phyloP scores from a whole-genome alignment of 1,140 invertebrate species.

The Anastrepha ludens region DNA sequence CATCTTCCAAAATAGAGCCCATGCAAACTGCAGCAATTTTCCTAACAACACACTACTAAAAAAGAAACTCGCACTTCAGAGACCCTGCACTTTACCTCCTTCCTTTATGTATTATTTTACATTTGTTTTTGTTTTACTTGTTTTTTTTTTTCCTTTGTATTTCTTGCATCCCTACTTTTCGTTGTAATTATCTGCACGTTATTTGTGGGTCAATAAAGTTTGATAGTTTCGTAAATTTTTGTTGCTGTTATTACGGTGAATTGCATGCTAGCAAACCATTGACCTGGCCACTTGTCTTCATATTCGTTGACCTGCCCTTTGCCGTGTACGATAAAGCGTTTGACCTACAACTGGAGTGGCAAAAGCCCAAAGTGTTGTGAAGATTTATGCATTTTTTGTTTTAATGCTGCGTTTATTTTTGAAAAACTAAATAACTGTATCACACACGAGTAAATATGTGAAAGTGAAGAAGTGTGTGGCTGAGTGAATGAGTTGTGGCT shows the following conservation, averaged over 20 bases:
- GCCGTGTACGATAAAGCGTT: neutral
- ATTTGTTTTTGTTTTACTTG: neutral
- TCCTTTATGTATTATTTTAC: neutral
- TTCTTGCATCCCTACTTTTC: constrained; percentile 53
- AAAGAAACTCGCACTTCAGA: neutral
- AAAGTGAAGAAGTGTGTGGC: neutral
- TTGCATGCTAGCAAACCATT: constrained; percentile 22
- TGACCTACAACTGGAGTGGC: neutral
- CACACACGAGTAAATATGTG: too few species aligned
- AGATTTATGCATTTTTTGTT: neutral
- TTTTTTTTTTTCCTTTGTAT: neutral
- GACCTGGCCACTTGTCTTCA: neutral
- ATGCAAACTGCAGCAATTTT: too few species aligned
- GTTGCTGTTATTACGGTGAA: neutral
- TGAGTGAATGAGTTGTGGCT: neutral
- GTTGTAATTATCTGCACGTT: constrained; percentile 73
- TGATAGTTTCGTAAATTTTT: constrained; percentile 63
- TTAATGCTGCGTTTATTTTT: neutral
- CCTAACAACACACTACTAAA: too few species aligned
- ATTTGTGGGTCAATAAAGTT: constrained; percentile 73
- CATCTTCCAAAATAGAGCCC: too few species aligned
- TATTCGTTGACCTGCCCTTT: neutral
- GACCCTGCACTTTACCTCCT: neutral
- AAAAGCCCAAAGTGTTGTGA: neutral
- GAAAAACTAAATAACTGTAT: neutral